Conservation (phyloP, 2,797 vertebrate genomes). For the Echeneis naucrates region DNA sequence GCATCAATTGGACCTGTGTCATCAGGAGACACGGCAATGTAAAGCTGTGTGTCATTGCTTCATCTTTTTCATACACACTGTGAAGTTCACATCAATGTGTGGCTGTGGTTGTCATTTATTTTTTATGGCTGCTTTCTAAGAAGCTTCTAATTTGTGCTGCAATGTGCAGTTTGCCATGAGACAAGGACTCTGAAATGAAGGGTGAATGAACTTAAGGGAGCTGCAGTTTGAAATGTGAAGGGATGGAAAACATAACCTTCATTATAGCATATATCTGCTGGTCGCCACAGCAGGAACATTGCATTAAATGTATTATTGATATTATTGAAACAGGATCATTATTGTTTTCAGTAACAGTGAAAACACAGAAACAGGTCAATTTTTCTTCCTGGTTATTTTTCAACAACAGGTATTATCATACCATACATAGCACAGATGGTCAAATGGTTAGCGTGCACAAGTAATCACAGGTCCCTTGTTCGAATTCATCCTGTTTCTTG, state of each 20-base stretch:
- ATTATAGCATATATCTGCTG: constrained; percentile 1
- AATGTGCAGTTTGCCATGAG: constrained; percentile 57
- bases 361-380: neutral
- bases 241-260: constrained; percentile 22
- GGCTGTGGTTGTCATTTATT: constrained; percentile 72
- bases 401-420: too few relatives aligned
- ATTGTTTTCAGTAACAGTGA: neutral
- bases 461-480: too few relatives aligned
- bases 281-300: constrained; percentile 17
- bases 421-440: too few relatives aligned
- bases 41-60: too few relatives aligned
- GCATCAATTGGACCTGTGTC: too few relatives aligned
- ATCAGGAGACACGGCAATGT: too few relatives aligned
- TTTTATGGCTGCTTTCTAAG: constrained; percentile 44
- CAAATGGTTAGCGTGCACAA: too few relatives aligned
- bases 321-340: neutral
- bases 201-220: too few relatives aligned
- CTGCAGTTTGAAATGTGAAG: constrained; percentile 34
- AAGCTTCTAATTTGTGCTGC: constrained; percentile 48
- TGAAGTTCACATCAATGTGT: constrained; percentile 56
- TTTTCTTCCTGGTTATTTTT: neutral
- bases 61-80: constrained; percentile 68
- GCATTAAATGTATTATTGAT: neutral
- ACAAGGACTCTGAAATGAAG: constrained; percentile 38
- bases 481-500: too few relatives aligned